Evolutionary conservation across 2,888 invertebrate species (phyloP), one percentile per base, ranked within the genome.

Genomic region (Diloba caeruleocephala): DNA sequence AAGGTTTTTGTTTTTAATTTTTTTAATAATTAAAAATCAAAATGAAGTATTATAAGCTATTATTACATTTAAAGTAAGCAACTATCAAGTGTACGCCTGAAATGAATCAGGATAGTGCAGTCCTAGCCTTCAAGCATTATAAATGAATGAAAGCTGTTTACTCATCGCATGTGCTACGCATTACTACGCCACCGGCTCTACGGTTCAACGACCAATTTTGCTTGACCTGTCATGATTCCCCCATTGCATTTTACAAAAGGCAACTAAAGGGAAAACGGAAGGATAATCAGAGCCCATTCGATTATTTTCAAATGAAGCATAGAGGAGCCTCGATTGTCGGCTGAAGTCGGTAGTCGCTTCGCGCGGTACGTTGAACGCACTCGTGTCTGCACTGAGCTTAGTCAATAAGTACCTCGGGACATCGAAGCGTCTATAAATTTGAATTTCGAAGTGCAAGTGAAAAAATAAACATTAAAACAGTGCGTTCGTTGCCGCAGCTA

Each of bases 231-330:
- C 68, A 25, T 49, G 64, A 45, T 68, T 66, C 77, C 74, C 63
- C 44, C 59, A 37, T 41, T 12, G 29, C 52, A 15, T 53, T 45
- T 37, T 45, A 64, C 48, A 50, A 62, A 66, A 66, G 57, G 66
- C 64, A 62, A 61, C 56, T 36, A 46, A 75, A 79, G 78, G 82
- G 81, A 77, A 67, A 71, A 69, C 61, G 28, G 56, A 62, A 60
- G 64, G 57, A 60, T 59, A 52, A 61, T 56, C 61, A 66, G 68
- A 78, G 85, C 69, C 70, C 82, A 67, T 59, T 65, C 31, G 52
- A 68, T 66, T 73, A 70, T 78, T 80, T 82, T 74, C 79, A 75
- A 82, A 82, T 87, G 84, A 88, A 80, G 84, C 87, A 82, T 90
- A 86, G 87, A 87, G 86, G 87, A 81, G 74, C 81, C 83, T 68